Evolutionary conservation across 1,140 invertebrate species (phyloP).

Genomic region (Cotesia typhae): DNA sequence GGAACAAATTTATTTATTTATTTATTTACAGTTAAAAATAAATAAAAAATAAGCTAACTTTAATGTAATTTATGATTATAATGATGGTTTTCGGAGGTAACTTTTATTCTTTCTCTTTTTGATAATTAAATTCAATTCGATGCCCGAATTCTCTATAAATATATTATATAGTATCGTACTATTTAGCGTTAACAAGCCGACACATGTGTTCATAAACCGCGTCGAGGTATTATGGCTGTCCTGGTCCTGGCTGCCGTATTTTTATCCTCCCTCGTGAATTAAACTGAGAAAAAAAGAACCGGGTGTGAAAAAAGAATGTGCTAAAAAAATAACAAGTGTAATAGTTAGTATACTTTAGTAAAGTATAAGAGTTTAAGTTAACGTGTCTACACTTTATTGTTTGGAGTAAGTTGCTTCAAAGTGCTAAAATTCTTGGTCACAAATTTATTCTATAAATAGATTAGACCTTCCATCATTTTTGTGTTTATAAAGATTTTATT

Average conservation of each 20-base stretch:
- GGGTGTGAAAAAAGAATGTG: slow-evolving; percentile 1
- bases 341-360: background rate
- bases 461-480: no score
- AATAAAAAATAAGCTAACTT: no score
- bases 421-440: background rate
- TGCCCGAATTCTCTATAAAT: no score
- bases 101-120: no score
- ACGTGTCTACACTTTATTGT: background rate
- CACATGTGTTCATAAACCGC: slow-evolving; percentile 25
- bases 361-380: no score
- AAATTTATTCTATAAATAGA: no score
- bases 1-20: no score
- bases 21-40: no score
- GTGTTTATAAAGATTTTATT: no score
- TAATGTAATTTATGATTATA: no score
- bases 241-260: slow-evolving; percentile 29
- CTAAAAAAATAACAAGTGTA: slow-evolving; percentile 2
- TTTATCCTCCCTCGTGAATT: slow-evolving; percentile 36
- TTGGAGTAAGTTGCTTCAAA: background rate
- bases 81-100: no score
- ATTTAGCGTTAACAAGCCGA: slow-evolving; percentile 10
- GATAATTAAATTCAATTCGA: no score
- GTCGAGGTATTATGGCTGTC: background rate
- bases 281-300: slow-evolving; percentile 3
- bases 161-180: background rate